Evolutionary conservation across 2,888 invertebrate species (phyloP).

Genomic region (Branchellion lobata): DNA sequence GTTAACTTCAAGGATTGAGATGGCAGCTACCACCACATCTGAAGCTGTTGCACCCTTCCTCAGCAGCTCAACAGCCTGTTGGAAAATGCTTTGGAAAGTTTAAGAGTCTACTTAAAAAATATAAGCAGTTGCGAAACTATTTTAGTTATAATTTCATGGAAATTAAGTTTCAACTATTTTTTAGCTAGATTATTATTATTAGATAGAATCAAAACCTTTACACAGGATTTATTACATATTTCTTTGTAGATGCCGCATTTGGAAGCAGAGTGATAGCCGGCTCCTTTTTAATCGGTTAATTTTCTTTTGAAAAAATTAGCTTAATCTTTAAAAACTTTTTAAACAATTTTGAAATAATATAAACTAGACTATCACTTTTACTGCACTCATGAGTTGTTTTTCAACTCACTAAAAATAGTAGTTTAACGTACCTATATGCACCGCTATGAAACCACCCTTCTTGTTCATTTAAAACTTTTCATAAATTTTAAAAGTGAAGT

Average conservation of each 20-base stretch:
- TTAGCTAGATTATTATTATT: neutral
- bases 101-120: too few relatives aligned
- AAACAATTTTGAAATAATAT: neutral
- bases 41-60: constrained; percentile 72
- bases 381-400: too few relatives aligned
- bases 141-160: neutral
- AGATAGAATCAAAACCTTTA: neutral
- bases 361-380: neutral
- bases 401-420: too few relatives aligned
- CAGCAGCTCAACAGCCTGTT: constrained; percentile 64
- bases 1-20: constrained; percentile 72
- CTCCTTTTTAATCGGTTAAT: neutral
- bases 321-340: neutral
- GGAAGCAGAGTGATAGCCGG: neutral
- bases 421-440: neutral
- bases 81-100: too few relatives aligned
- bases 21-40: constrained; percentile 79
- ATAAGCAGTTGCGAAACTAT: neutral
- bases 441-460: neutral
- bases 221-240: neutral
- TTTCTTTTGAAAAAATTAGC: neutral
- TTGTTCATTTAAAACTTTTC: neutral
- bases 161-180: neutral
- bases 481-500: too few relatives aligned
- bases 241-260: neutral